These are phyloP conservation scores for Pomacea maculata DNA, from an alignment of 1,140 invertebrate species.

Conservation along the genomic window DNA sequence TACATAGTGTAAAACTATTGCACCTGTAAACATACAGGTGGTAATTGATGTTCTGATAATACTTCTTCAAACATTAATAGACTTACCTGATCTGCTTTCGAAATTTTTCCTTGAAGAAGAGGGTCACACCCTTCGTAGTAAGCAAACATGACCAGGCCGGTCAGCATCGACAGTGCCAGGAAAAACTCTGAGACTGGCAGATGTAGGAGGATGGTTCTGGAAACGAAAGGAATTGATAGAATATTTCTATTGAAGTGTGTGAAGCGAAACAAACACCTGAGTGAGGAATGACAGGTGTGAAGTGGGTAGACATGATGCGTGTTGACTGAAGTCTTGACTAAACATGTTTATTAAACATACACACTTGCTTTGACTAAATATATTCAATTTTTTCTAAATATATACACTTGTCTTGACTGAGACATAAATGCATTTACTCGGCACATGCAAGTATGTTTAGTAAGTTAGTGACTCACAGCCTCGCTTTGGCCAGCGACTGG, in stretches of 20 bases:
- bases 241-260: background rate
- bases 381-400: too few species aligned
- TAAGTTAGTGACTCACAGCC: slow-evolving; percentile 67
- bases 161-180: slow-evolving; percentile 63
- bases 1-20: too few species aligned
- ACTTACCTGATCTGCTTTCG: slow-evolving; percentile 65
- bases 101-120: slow-evolving; percentile 69
- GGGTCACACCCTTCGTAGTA: slow-evolving; percentile 87
- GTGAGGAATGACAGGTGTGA: background rate
- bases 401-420: too few species aligned
- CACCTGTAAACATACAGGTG: too few species aligned
- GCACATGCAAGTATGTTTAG: too few species aligned
- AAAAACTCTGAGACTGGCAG: slow-evolving; percentile 80
- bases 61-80: background rate
- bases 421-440: too few species aligned
- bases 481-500: slow-evolving; percentile 74
- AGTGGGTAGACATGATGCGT: too few species aligned
- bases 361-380: too few species aligned
- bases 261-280: background rate
- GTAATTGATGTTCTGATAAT: too few species aligned
- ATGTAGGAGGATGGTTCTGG: slow-evolving; percentile 68
- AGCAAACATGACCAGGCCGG: slow-evolving; percentile 84
- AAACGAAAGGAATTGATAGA: background rate
- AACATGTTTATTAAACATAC: too few species aligned
- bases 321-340: too few species aligned